These are phyloP conservation scores for Habrosyne pyritoides DNA, from an alignment of 2,888 invertebrate species.

Conservation along the genomic window DNA sequence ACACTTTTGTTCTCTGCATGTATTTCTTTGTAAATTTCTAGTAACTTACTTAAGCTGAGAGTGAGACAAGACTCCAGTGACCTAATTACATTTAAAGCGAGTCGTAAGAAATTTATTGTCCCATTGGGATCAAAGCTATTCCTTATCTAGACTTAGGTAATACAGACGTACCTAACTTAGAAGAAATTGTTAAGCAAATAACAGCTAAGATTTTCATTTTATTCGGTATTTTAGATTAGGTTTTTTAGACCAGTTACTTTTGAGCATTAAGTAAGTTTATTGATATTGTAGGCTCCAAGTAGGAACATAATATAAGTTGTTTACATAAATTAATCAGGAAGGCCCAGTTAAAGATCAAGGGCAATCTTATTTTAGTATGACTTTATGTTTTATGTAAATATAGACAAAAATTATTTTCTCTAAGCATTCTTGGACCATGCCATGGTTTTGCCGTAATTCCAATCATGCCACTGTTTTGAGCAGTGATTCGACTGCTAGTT, in stretches of 20 bases:
- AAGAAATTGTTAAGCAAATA: background rate
- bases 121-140: background rate
- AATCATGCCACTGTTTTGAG: background rate
- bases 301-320: too few species aligned
- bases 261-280: too few species aligned
- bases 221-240: too few species aligned
- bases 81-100: slow-evolving; percentile 7
- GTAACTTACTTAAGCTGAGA: background rate
- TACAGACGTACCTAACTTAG: background rate
- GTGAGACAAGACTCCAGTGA: background rate
- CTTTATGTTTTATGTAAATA: too few species aligned
- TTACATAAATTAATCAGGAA: too few species aligned
- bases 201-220: too few species aligned
- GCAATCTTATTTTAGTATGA: too few species aligned
- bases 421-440: background rate
- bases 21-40: background rate
- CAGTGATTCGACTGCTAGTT: background rate
- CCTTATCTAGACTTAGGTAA: background rate
- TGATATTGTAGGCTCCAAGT: background rate
- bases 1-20: background rate
- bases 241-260: too few species aligned
- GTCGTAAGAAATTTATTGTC: background rate
- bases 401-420: background rate
- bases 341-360: too few species aligned
- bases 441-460: background rate